These are phyloP conservation scores for Centruroides sculpturatus DNA, from an alignment of 1,140 invertebrate genomes.

Conservation along the genomic window DNA sequence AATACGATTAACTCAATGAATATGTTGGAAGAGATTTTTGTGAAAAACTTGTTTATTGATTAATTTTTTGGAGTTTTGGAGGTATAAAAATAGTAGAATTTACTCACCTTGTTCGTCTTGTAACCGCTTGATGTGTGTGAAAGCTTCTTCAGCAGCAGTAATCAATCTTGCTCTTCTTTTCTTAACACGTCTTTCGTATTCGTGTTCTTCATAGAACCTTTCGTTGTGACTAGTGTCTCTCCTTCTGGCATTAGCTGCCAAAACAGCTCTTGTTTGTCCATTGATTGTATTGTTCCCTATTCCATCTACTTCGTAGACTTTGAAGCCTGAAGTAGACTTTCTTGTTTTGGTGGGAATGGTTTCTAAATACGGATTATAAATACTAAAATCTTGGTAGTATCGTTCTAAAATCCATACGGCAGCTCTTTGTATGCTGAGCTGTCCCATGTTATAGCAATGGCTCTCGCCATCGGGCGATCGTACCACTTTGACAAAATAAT, in stretches of 20 bases:
- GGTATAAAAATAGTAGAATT: background rate
- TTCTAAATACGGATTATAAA: conserved; percentile 93
- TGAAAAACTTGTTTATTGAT: too few relatives aligned
- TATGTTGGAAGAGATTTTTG: background rate
- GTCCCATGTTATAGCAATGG: conserved; percentile 61
- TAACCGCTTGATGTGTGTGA: conserved; percentile 72
- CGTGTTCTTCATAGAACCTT: conserved; percentile 92
- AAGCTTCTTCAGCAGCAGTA: conserved; percentile 89
- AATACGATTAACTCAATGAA: background rate
- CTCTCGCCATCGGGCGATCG: conserved; percentile 81
- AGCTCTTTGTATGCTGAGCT: conserved; percentile 85
- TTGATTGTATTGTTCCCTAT: conserved; percentile 24
- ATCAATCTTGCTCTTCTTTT: conserved; percentile 78
- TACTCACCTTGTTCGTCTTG: conserved; percentile 35
- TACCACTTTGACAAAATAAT: conserved; percentile 78
- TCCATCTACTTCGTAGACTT: conserved; percentile 75
- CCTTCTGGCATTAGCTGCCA: conserved; percentile 27
- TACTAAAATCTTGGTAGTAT: conserved; percentile 91
- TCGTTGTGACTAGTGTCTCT: conserved; percentile 62
- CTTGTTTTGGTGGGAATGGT: conserved; percentile 55
- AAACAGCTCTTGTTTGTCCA: conserved; percentile 43
- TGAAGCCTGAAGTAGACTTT: conserved; percentile 7
- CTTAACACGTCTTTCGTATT: conserved; percentile 81
- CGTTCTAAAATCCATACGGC: conserved; percentile 85
- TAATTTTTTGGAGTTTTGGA: too few relatives aligned